These are phyloP conservation scores for Sarcophaga variegata DNA, from an alignment of 2,888 invertebrate species.

Conservation along the genomic window DNA sequence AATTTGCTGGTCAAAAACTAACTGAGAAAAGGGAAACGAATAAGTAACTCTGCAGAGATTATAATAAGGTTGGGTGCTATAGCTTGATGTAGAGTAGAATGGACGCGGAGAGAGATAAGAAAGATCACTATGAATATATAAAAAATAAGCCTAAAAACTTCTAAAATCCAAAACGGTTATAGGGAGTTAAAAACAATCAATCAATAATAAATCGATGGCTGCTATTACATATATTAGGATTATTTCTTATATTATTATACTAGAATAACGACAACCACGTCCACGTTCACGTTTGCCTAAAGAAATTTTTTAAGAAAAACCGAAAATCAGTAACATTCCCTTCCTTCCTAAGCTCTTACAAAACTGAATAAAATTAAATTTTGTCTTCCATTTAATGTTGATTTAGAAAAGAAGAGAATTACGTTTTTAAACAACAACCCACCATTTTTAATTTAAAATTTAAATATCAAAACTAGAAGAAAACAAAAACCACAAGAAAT, in stretches of 20 bases:
- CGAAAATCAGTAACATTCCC: not conserved
- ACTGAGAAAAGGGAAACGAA: constrained; percentile 67
- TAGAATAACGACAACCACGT: constrained; percentile 16
- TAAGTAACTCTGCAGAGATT: constrained; percentile 66
- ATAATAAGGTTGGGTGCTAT: constrained; percentile 36
- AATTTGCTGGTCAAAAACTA: constrained; percentile 71
- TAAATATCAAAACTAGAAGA: not conserved
- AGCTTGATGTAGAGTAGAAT: not conserved
- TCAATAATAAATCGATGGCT: constrained; percentile 17
- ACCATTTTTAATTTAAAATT: constrained; percentile 27
- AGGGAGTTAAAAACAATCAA: not conserved
- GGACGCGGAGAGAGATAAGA: constrained; percentile 52
- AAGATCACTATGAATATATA: constrained; percentile 42
- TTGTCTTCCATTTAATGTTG: constrained; percentile 57
- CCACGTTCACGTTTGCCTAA: not conserved
- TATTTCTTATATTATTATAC: not conserved
- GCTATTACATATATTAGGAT: constrained; percentile 23
- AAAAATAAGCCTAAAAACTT: constrained; percentile 39
- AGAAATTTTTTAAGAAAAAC: not conserved
- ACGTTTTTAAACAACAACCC: constrained; percentile 30
- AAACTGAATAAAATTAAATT: constrained; percentile 4
- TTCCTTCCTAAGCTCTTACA: constrained; percentile 11
- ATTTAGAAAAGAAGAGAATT: constrained; percentile 7
- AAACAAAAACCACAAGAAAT: constrained; percentile 8
- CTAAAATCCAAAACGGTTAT: constrained; percentile 47